These are phyloP conservation scores for Ectemnius cavifrons DNA, from an alignment of 2,888 invertebrate genomes.

Conservation along the genomic window DNA sequence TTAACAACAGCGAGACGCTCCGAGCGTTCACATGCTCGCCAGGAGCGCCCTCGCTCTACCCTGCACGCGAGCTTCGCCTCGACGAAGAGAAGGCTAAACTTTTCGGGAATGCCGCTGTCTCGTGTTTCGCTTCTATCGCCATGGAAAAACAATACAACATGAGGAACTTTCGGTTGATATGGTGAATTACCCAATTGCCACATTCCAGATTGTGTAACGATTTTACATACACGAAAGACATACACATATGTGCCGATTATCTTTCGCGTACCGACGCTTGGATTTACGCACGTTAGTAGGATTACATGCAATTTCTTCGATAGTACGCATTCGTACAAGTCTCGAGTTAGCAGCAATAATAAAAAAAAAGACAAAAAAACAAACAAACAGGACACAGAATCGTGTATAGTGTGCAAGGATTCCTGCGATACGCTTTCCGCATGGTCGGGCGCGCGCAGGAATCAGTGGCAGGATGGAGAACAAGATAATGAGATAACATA, in stretches of 20 bases:
- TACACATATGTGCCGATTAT: too few species aligned
- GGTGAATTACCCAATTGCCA: too few species aligned
- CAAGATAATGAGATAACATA: conserved; percentile 13
- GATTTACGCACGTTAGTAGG: too few species aligned
- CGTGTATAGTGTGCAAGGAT: background rate
- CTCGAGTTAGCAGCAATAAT: background rate
- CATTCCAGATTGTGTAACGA: too few species aligned
- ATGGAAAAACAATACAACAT: too few species aligned
- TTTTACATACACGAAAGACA: too few species aligned
- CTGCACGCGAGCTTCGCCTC: background rate
- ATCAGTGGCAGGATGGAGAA: conserved; percentile 2
- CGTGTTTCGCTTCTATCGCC: too few species aligned
- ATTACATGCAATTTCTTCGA: too few species aligned
- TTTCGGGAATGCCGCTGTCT: background rate
- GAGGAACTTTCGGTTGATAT: too few species aligned
- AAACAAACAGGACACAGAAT: background rate
- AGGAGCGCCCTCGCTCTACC: background rate
- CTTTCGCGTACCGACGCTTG: too few species aligned
- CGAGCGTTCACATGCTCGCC: background rate
- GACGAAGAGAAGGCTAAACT: background rate
- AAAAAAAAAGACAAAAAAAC: background rate
- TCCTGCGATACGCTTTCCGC: background rate
- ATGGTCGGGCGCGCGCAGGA: background rate
- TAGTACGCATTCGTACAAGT: background rate
- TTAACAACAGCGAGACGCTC: background rate